phyloP scores from a whole-genome alignment of 1,140 invertebrate genomes.

The Triops cancriformis region DNA sequence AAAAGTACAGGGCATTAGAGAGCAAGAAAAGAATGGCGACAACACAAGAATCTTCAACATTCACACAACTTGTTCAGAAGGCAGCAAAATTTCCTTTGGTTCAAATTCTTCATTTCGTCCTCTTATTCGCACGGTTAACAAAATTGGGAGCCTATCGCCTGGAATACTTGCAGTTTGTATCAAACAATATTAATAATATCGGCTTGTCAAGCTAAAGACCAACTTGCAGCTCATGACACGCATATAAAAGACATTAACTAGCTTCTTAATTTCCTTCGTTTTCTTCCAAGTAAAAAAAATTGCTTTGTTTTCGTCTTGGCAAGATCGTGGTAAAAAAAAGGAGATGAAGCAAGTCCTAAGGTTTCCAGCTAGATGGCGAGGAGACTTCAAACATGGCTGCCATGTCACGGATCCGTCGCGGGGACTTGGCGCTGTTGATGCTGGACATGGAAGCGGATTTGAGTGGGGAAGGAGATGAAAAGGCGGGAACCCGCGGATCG shows the following conservation, averaged over 20 bases:
- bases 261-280: conserved; percentile 32
- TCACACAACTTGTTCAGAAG: not conserved
- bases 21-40: too few relatives aligned
- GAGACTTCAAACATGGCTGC: conserved; percentile 59
- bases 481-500: conserved; percentile 3
- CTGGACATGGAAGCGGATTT: conserved; percentile 16
- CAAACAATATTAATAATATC: conserved; percentile 34
- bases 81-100: not conserved
- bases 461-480: conserved; percentile 17
- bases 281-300: conserved; percentile 36
- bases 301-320: conserved; percentile 29
- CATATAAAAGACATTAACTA: not conserved
- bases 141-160: not conserved
- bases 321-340: conserved; percentile 35
- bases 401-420: conserved; percentile 65
- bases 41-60: not conserved
- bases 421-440: conserved; percentile 44
- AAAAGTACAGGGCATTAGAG: too few relatives aligned
- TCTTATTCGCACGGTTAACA: too few relatives aligned
- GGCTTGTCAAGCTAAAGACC: conserved; percentile 37
- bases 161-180: conserved; percentile 34
- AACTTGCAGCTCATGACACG: conserved; percentile 36
- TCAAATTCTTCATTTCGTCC: not conserved
- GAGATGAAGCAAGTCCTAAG: conserved; percentile 38
- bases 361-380: conserved; percentile 31